These are phyloP conservation scores for Trogon surrucura DNA, from an alignment of 2,113 vertebrate species.

Conservation along the genomic window DNA sequence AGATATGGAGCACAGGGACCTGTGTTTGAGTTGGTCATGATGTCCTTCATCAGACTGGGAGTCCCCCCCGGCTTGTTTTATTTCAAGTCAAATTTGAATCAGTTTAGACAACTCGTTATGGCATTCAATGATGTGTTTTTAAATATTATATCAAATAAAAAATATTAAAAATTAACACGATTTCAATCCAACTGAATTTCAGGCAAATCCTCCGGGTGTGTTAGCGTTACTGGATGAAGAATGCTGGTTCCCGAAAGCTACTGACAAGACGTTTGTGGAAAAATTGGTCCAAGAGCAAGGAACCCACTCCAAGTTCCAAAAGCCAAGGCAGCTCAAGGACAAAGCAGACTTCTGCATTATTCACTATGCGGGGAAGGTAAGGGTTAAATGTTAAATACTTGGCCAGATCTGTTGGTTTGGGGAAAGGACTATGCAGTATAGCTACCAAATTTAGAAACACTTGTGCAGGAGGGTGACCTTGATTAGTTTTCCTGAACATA, in stretches of 20 bases:
- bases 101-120: neutral
- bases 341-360: conserved; percentile 98
- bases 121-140: neutral
- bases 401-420: neutral
- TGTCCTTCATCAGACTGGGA: neutral
- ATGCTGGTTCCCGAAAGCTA: conserved; percentile 99
- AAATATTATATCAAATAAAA: neutral
- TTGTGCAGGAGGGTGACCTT: neutral
- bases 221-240: conserved; percentile 96
- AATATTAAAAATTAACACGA: neutral
- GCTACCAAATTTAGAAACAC: neutral
- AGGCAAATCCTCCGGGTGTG: conserved; percentile 96
- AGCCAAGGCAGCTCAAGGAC: conserved; percentile 94
- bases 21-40: neutral
- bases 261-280: conserved; percentile 96
- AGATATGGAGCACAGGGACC: neutral
- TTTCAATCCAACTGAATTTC: neutral
- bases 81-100: neutral
- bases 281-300: conserved; percentile 97
- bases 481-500: neutral
- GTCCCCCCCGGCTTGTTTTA: neutral
- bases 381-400: neutral
- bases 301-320: conserved; percentile 96
- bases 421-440: neutral
- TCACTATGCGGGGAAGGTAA: conserved; percentile 96